Evolutionary conservation across 2,888 invertebrate genomes (phyloP), one percentile per base, ranked within the genome.

Genomic region (Baccha elongata): DNA sequence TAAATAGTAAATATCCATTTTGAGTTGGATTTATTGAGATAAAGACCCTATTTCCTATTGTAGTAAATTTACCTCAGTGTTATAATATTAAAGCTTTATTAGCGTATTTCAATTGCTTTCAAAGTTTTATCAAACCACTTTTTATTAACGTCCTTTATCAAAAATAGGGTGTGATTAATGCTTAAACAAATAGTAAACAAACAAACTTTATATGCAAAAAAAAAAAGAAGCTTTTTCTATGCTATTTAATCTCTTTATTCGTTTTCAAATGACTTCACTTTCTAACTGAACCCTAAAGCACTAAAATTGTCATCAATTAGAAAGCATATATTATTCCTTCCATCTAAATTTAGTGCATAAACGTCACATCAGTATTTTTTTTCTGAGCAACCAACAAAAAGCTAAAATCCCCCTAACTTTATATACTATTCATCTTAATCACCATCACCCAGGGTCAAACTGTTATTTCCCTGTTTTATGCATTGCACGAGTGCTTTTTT

Each of bases 401-500:
- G 13, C 44, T 29, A 46, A 62, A 68, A 46, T 52, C 26, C 29
- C 13, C 15, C 2, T 8, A 32, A 13, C 21, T n/a, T 4, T 21
- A 35, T n/a, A n/a, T n/a, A n/a, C 46, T 21, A 32, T 37, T 64
- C 73, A 74, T 65, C 55, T 13, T 50, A 42, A 44, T 60, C 60
- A 60, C 21, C 42, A 44, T 55, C 35, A 58, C 15, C 40, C 29
- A 29, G 37, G 68, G 68, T 75, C 75, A 69, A 55, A 23, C 37
- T 26, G 17, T 29, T 60, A 13, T 44, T 29, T 10, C 42, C 37
- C 3, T 17, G 3, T 3, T 23, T 13, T 23, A 48, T 46, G 21
- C 21, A 15, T 11, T 11, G 21, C 46, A 46, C 42, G 17, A 2
- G 8, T 32, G 29, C 29, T 5, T 23, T 5, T 15, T 53, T 53